Base-by-base conservation (phyloP, 2,888 invertebrate species). In the Uloborus plumipes region DNA sequence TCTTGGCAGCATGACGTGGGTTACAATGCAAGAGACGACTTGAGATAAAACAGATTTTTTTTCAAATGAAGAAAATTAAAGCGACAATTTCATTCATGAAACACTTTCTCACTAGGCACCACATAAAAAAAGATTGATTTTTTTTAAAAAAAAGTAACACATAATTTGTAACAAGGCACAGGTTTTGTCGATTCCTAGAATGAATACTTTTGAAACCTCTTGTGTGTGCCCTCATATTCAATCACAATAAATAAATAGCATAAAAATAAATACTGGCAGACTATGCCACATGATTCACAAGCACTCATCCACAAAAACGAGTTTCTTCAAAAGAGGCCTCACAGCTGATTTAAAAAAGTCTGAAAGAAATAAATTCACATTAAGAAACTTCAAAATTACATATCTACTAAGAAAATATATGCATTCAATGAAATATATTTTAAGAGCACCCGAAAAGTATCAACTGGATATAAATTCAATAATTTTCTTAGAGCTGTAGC, bases 251-350 rank as follows among this genome's bases (percentile, higher is more conserved):
- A 81, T 81, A 74, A 79, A 39, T 39, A 64, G 66, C 65, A 67
- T 81, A 70, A 70, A 75, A 82, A 82, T 82, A 82, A 82, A 82
- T 82, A 82, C 53, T 76, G 81, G 76, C 76, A 75, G 65, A 61
- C 81, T 76, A 66, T 75, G 81, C 81, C 75, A 66, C 18, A 53
- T 47, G 59, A 66, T 55, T 72, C 66, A 72, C 71, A 53, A 65
- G 59, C 47, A 71, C 71, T 55, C 66, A 65, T 58, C 26, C 14
- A 14, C 18, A 50, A 51, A 66, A 73, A 71, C 16, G 58, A 70
- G 70, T 59, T 20, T 50, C 72, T 55, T 64, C 78, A 75, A 65
- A 81, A 75, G 83, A 83, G 69, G 73, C 73, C 77, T 64, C 82
- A 72, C 77, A 83, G 77, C 83, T 77, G 83, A 67, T 47, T 49